phyloP scores from a whole-genome alignment of 2,888 invertebrate genomes.

The Cyaniris semiargus region DNA sequence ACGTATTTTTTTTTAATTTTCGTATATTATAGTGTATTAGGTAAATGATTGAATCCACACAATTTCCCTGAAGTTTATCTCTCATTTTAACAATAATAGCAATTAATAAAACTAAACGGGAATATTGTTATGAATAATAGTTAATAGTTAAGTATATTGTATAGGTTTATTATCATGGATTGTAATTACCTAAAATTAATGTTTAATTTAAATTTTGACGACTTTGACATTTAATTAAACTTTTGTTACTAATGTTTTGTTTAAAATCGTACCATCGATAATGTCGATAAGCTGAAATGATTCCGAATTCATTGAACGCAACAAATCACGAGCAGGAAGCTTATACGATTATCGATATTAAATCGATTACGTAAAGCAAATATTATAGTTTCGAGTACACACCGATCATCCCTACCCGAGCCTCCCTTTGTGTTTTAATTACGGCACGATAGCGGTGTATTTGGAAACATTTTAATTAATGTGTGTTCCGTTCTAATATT shows the following conservation, averaged over 20 bases:
- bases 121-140: too few relatives aligned
- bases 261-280: neutral
- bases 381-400: constrained; percentile 18
- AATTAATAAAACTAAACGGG: too few relatives aligned
- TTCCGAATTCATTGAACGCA: constrained; percentile 15
- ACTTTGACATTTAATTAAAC: neutral
- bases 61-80: too few relatives aligned
- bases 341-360: constrained; percentile 29
- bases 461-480: constrained; percentile 76
- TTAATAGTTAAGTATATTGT: too few relatives aligned
- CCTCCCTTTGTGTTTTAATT: constrained; percentile 76
- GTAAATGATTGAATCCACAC: too few relatives aligned
- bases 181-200: neutral
- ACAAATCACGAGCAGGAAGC: constrained; percentile 16
- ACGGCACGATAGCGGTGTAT: constrained; percentile 73
- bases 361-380: constrained; percentile 29
- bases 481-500: constrained; percentile 65
- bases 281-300: constrained; percentile 21
- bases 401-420: constrained; percentile 45
- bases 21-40: too few relatives aligned
- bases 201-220: too few relatives aligned
- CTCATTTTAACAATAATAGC: too few relatives aligned
- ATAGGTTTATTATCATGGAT: neutral
- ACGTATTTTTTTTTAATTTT: neutral
- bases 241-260: constrained; percentile 8